Percentiles rank a stretch among this genome's conserved stretches.
Evolutionary conservation across 2,888 invertebrate genomes (phyloP).

Genomic region (Diarsia brunnea): DNA sequence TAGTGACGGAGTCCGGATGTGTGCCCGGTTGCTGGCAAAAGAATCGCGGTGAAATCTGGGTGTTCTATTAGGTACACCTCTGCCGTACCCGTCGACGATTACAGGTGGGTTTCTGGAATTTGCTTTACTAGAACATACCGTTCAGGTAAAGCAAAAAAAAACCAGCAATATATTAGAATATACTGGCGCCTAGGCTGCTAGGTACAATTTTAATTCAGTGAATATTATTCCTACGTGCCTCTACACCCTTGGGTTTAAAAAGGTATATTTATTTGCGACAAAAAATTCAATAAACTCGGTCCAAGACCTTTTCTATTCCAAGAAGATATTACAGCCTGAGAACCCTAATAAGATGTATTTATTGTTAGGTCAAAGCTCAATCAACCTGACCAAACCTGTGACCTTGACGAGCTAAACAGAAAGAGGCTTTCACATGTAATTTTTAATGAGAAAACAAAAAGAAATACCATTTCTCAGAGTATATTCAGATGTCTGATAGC

Average conservation of each 20-base stretch:
- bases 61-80: no score
- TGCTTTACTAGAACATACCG: no score
- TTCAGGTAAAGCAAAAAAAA: conserved; percentile 1
- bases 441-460: background rate
- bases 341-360: conserved; percentile 37
- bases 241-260: conserved; percentile 20
- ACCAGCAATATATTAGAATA: conserved; percentile 10
- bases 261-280: conserved; percentile 37
- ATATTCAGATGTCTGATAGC: background rate
- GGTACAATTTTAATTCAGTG: conserved; percentile 32
- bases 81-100: no score
- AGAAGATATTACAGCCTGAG: conserved; percentile 6
- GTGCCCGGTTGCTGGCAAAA: no score
- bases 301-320: conserved; percentile 24
- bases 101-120: no score
- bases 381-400: background rate
- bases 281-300: conserved; percentile 21
- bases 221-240: conserved; percentile 23
- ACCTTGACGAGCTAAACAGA: conserved; percentile 10
- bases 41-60: no score
- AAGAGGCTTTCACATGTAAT: background rate
- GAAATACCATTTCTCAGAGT: background rate
- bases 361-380: conserved; percentile 14
- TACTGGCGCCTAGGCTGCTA: background rate
- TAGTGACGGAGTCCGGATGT: no score